Conservation (phyloP, 2,888 invertebrate species). For the Cheilosia scutellata region DNA sequence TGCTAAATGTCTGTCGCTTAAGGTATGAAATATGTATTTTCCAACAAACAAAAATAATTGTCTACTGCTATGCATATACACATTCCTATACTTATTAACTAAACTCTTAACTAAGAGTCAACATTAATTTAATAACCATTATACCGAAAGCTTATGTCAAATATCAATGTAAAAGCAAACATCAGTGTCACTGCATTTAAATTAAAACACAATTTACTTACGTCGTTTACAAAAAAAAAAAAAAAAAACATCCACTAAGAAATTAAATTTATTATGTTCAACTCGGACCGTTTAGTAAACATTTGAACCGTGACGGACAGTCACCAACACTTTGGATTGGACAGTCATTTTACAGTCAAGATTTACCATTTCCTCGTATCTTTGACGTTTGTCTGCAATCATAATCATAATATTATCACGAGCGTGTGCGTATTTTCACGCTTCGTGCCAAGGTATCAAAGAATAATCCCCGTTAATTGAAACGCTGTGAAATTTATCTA, state of each 20-base stretch:
- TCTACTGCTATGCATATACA: no score
- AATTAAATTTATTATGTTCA: slow-evolving; percentile 47
- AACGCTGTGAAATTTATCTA: slow-evolving; percentile 69
- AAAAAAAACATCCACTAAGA: slow-evolving; percentile 4
- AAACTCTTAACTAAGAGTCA: no score
- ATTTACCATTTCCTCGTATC: slow-evolving; percentile 26
- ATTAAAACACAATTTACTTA: background rate
- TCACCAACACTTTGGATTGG: slow-evolving; percentile 1
- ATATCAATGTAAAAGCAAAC: background rate
- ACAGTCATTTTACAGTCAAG: slow-evolving; percentile 12
- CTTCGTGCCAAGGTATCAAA: slow-evolving; percentile 68
- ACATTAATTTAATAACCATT: background rate
- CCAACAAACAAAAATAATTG: no score
- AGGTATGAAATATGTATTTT: no score
- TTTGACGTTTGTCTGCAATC: slow-evolving; percentile 47
- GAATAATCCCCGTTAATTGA: slow-evolving; percentile 69
- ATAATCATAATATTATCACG: slow-evolving; percentile 65
- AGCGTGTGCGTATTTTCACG: slow-evolving; percentile 71
- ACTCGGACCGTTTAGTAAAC: slow-evolving; percentile 54
- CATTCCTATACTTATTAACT: no score
- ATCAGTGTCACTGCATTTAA: background rate
- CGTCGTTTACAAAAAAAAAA: background rate
- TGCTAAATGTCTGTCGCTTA: no score
- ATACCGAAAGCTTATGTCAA: background rate
- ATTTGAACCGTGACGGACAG: slow-evolving; percentile 51